Evolutionary conservation across 2,797 vertebrate genomes (phyloP).

Genomic region (Molossus molossus): DNA sequence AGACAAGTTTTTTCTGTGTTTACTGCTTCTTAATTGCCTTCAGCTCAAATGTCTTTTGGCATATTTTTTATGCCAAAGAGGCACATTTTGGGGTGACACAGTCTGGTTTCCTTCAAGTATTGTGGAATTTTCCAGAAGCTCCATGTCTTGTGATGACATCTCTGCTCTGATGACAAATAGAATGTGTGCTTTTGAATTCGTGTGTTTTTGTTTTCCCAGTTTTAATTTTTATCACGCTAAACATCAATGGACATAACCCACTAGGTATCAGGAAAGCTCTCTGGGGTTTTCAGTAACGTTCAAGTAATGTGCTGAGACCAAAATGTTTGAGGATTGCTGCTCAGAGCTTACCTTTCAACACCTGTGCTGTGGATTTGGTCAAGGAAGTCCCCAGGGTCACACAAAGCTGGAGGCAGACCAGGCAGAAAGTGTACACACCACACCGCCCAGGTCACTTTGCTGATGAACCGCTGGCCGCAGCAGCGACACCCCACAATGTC

Average conservation of each 20-base stretch:
- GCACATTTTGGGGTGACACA: not conserved
- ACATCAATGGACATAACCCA: not conserved
- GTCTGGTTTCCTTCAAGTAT: conserved; percentile 5
- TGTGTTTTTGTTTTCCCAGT: not conserved
- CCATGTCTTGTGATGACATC: not conserved
- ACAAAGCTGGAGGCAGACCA: not conserved
- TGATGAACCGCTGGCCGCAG: not conserved
- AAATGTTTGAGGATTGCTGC: not conserved
- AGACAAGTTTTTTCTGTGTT: not conserved
- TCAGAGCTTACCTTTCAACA: not conserved
- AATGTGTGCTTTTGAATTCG: not conserved
- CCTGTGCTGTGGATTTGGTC: not conserved
- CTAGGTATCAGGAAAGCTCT: not conserved
- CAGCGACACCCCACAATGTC: not conserved
- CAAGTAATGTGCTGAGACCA: not conserved
- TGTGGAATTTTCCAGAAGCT: conserved; percentile 3
- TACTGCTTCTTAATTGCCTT: conserved; percentile 17
- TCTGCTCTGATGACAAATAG: not conserved
- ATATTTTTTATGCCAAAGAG: conserved; percentile 4
- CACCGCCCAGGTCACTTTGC: not conserved
- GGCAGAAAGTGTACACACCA: not conserved
- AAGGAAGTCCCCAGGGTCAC: not conserved
- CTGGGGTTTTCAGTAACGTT: not conserved
- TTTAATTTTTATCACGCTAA: not conserved
- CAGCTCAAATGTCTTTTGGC: not conserved